These are phyloP conservation scores for Chondrosia reniformis DNA, from an alignment of 37 sponge, comb jelly and placozoan genomes.

Conservation along the genomic window DNA sequence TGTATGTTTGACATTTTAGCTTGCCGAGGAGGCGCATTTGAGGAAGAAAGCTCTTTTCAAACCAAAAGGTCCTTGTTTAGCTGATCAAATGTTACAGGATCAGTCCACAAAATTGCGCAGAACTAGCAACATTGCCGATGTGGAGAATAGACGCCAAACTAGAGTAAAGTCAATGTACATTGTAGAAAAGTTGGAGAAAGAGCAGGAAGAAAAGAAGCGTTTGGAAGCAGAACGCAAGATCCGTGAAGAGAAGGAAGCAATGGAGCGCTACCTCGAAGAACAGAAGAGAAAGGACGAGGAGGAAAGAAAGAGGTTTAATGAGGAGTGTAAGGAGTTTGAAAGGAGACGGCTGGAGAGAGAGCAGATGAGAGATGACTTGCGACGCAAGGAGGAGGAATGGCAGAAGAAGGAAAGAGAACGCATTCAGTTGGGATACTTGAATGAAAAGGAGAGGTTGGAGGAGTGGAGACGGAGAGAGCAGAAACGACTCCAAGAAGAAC, in stretches of 20 bases:
- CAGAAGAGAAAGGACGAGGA: slow-evolving; percentile 15
- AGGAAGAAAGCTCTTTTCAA: slow-evolving; percentile 33
- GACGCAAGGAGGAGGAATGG: slow-evolving; percentile 1
- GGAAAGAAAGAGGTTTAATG: slow-evolving; percentile 1
- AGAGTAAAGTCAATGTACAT: slow-evolving; percentile 20
- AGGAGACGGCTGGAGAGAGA: neutral
- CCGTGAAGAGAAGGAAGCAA: slow-evolving; percentile 11
- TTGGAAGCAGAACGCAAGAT: neutral
- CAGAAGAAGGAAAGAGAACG: neutral
- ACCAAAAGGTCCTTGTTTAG: neutral
- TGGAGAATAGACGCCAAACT: slow-evolving; percentile 13
- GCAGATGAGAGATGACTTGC: neutral
- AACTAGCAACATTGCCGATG: neutral
- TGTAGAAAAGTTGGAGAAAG: slow-evolving; percentile 40
- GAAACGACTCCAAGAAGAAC: neutral
- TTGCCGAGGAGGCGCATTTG: slow-evolving; percentile 21
- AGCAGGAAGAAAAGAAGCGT: neutral
- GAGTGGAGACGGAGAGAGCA: slow-evolving; percentile 1
- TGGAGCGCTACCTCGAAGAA: neutral
- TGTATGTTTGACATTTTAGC: neutral
- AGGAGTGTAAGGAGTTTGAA: neutral
- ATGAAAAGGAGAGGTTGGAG: neutral
- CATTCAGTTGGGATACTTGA: neutral
- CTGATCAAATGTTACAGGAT: slow-evolving; percentile 16
- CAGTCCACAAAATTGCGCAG: slow-evolving; percentile 12